Conservation (phyloP, 2,888 invertebrate genomes). For the Parnassius orleans region DNA sequence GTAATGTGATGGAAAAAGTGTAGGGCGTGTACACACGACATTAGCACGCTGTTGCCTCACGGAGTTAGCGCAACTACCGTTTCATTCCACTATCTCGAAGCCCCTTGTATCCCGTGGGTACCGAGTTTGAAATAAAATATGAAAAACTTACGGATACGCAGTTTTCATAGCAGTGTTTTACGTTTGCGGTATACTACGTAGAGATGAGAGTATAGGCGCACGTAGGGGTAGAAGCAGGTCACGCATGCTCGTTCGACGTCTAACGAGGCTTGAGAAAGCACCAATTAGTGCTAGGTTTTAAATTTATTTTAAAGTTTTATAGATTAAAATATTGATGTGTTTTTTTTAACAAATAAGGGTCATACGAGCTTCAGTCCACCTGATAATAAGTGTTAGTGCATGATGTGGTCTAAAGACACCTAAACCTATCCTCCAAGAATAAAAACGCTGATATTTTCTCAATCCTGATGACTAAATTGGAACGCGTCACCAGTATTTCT, state of each 20-base stretch:
- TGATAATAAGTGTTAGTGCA: no score
- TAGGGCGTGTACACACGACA: neutral
- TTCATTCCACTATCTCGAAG: slow-evolving; percentile 21
- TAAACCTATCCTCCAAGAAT: no score
- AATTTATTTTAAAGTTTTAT: slow-evolving; percentile 3
- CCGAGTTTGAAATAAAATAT: slow-evolving; percentile 20
- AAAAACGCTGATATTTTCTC: no score
- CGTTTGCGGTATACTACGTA: slow-evolving; percentile 9
- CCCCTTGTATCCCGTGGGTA: slow-evolving; percentile 2
- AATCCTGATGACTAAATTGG: no score
- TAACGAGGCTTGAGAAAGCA: slow-evolving; percentile 17
- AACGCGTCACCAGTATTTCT: no score
- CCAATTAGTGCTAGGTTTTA: slow-evolving; percentile 12
- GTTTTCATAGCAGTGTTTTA: slow-evolving; percentile 8
- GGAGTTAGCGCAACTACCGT: slow-evolving; percentile 12
- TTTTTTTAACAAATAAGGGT: no score
- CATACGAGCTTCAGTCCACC: no score
- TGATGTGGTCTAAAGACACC: no score
- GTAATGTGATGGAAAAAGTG: slow-evolving; percentile 11
- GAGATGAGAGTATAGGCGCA: slow-evolving; percentile 14
- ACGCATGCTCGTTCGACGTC: slow-evolving; percentile 12
- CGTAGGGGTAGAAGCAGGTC: slow-evolving; percentile 24
- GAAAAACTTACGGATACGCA: slow-evolving; percentile 10
- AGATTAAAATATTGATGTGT: neutral
- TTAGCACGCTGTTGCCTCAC: slow-evolving; percentile 13